phyloP scores from a whole-genome alignment of 2,113 vertebrate species.

The Clarias batrachus region DNA sequence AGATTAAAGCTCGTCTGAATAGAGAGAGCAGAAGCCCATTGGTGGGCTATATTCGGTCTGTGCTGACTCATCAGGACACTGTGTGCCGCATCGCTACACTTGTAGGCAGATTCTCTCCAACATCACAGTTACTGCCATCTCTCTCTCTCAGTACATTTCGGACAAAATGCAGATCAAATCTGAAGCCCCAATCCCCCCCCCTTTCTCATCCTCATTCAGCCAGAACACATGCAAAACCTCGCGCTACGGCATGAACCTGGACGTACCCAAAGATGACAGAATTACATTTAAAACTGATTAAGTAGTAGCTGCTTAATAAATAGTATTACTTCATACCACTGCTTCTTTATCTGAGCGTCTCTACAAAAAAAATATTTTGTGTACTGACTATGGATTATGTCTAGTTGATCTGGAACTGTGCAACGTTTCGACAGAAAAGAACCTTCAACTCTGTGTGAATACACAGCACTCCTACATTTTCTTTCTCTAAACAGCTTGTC shows the following conservation, averaged over 20 bases:
- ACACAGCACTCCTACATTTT: slow-evolving; percentile 43
- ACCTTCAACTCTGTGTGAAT: background rate
- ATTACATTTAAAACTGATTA: background rate
- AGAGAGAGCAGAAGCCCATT: slow-evolving; percentile 40
- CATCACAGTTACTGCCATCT: slow-evolving; percentile 52
- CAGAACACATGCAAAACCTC: background rate
- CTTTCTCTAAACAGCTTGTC: slow-evolving; percentile 63
- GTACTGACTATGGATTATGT: background rate
- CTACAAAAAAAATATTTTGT: background rate
- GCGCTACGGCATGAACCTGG: background rate
- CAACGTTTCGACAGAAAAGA: background rate
- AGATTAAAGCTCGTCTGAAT: slow-evolving; percentile 39
- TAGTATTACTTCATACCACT: background rate
- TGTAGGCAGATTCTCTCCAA: slow-evolving; percentile 70
- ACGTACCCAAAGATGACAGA: background rate
- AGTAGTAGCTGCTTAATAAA: background rate
- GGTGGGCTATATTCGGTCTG: slow-evolving; percentile 72
- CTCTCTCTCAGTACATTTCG: slow-evolving; percentile 30
- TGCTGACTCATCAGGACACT: slow-evolving; percentile 78
- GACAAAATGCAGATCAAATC: slow-evolving; percentile 31
- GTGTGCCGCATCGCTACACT: slow-evolving; percentile 75
- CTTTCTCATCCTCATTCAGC: background rate
- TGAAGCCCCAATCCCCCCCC: background rate
- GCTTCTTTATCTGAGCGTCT: background rate
- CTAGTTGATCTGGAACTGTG: background rate